Base-by-base conservation (phyloP, 2,888 invertebrate genomes). In the Tetramorium bicarinatum region DNA sequence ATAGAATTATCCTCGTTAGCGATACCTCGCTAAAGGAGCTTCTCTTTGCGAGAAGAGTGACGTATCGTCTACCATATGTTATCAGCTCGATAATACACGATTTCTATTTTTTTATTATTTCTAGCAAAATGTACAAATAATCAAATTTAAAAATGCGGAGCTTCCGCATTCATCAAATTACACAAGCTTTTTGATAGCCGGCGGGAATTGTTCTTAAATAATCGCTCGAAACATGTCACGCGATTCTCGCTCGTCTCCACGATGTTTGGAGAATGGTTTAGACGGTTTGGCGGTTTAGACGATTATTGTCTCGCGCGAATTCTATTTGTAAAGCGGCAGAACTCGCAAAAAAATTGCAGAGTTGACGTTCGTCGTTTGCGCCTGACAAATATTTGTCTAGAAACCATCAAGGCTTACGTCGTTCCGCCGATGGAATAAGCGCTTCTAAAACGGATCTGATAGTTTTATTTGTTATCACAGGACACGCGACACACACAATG, bases 1-100 rank as follows among this genome's bases (percentile, higher is more conserved):
- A 61, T 41, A 49, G n/a, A 8, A 2, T 18, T 29, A 29, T 29
- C 3, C 25, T 77, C n/a, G 29, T 41, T 47, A 69, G 47, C 21
- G 21, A 38, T 6, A 41, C 25, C 74, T 41, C 11, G 29, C 56
- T 62, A 54, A 66, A 85, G 47, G 49, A 18, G 29, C 13, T 54
- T 2, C 7, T 49, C n/a, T 25, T 62, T 66, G 47, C 15, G 15
- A 44, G 34, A n/a, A 61, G 81, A 88, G 81, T 66, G 54, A 9
- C 44, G 34, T 18, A 21, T 15, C 72, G 80, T n/a, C 15, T 61
- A 72, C 82, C 85, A 59, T 47, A 83, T 88, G 83, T 74, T 74
- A 38, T 72, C 52, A 34, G 11, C 21, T 71, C 29, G 9, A 69
- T 67, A 67, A 64, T 85, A 77, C 59, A n/a, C 25, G 1, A 75